phyloP scores from a whole-genome alignment of 1,140 invertebrate species.

The Sitobion miscanthi region DNA sequence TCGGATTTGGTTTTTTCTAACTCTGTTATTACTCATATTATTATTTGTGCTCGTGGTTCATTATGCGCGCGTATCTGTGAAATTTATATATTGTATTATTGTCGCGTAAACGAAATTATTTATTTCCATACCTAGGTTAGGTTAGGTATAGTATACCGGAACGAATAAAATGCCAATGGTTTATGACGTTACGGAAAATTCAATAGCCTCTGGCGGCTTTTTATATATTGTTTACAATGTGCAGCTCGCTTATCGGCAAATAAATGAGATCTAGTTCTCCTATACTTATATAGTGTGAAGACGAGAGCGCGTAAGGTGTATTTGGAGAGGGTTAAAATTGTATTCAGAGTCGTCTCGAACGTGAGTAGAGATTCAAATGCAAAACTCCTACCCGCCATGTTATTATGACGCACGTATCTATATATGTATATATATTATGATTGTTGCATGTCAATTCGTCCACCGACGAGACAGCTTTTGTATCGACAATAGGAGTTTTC shows the following conservation, averaged over 20 bases:
- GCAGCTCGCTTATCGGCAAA: not conserved
- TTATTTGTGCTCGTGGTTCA: not conserved
- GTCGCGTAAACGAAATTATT: not conserved
- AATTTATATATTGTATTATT: not conserved
- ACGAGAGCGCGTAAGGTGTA: not conserved
- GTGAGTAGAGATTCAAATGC: conserved; percentile 11
- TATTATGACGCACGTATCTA: not conserved
- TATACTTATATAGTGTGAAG: not conserved
- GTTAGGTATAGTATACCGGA: not conserved
- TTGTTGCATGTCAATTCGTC: conserved; percentile 1
- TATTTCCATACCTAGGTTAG: not conserved
- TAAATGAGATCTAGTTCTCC: not conserved
- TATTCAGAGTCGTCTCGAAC: not conserved
- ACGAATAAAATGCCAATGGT: not conserved
- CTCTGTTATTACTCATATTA: too few species aligned
- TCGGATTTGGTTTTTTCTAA: not conserved
- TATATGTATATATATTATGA: not conserved
- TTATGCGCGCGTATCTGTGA: not conserved
- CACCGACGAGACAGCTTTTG: not conserved
- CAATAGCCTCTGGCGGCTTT: not conserved
- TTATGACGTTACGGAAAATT: not conserved
- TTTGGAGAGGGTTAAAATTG: not conserved
- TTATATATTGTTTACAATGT: not conserved
- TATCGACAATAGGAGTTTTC: not conserved
- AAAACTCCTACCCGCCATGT: not conserved